A percentile compares a stretch with the other conserved stretches of the same genome.
These are phyloP conservation scores for Drosophila ironensis DNA, from an alignment of 1,140 invertebrate genomes.

Conservation along the genomic window DNA sequence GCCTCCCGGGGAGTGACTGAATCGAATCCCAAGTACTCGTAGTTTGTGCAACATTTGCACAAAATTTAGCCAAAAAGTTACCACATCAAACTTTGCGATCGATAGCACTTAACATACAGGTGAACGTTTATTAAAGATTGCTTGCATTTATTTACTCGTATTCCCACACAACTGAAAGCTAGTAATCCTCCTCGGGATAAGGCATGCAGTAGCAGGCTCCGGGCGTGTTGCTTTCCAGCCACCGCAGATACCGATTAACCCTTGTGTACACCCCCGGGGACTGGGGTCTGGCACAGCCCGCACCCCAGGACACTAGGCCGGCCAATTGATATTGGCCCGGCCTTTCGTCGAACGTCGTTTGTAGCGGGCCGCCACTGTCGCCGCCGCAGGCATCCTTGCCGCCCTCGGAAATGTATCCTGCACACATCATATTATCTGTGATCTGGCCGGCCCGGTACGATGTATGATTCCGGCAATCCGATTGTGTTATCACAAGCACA, in stretches of 20 bases:
- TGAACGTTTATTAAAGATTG: too few relatives aligned
- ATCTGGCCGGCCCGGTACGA: constrained; percentile 55
- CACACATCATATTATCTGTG: constrained; percentile 83
- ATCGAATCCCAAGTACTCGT: constrained; percentile 43
- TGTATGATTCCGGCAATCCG: constrained; percentile 48
- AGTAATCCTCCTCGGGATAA: constrained; percentile 40
- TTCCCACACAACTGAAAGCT: neutral
- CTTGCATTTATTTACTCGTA: neutral
- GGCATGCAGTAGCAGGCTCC: constrained; percentile 83
- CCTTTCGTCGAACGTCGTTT: constrained; percentile 73
- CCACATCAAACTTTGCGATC: constrained; percentile 36
- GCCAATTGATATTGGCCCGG: constrained; percentile 66
- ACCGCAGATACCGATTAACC: constrained; percentile 86
- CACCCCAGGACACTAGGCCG: constrained; percentile 87
- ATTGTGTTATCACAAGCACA: constrained; percentile 81
- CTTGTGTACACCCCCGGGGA: constrained; percentile 89
- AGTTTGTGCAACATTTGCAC: constrained; percentile 59
- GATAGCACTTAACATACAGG: constrained; percentile 5
- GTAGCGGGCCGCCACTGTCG: constrained; percentile 87
- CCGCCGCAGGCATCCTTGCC: constrained; percentile 85
- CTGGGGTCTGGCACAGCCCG: constrained; percentile 85
- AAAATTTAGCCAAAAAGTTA: constrained; percentile 43
- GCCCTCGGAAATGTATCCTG: constrained; percentile 81
- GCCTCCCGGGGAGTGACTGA: constrained; percentile 7
- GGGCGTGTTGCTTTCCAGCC: constrained; percentile 86